phyloP scores from a whole-genome alignment of 1,140 invertebrate genomes.

The Lucilia cuprina region DNA sequence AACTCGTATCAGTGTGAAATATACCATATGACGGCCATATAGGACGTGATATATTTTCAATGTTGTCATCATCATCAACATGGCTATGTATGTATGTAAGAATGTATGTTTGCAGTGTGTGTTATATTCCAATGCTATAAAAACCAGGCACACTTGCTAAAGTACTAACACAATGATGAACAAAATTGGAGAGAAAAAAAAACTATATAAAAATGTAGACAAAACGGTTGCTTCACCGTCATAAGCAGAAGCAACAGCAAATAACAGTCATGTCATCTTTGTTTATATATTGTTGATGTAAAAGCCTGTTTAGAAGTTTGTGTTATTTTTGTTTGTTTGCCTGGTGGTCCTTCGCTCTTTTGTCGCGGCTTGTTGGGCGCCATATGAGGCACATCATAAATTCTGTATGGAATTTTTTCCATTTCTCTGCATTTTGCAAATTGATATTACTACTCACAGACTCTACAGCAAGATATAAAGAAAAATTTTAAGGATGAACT shows the following conservation, averaged over 20 bases:
- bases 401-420: background rate
- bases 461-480: no score
- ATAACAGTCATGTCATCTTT: background rate
- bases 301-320: background rate
- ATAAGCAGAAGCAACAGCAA: background rate
- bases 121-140: no score
- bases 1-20: background rate
- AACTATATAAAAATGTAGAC: background rate
- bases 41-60: constrained; percentile 14
- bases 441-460: no score
- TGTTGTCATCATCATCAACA: constrained; percentile 10
- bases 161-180: background rate
- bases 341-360: background rate
- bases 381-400: constrained; percentile 11
- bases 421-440: no score
- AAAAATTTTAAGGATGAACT: background rate
- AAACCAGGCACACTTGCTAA: background rate
- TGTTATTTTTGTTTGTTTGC: background rate
- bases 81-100: background rate
- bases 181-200: no score
- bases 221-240: background rate
- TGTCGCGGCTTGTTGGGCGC: constrained; percentile 15
- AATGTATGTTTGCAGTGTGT: no score
- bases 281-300: background rate
- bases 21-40: background rate